A percentile compares a stretch with the other conserved stretches of the same genome.
Evolutionary conservation across 2,113 vertebrate genomes (phyloP).

Genomic region (Ophthalmolycus amberensis): DNA sequence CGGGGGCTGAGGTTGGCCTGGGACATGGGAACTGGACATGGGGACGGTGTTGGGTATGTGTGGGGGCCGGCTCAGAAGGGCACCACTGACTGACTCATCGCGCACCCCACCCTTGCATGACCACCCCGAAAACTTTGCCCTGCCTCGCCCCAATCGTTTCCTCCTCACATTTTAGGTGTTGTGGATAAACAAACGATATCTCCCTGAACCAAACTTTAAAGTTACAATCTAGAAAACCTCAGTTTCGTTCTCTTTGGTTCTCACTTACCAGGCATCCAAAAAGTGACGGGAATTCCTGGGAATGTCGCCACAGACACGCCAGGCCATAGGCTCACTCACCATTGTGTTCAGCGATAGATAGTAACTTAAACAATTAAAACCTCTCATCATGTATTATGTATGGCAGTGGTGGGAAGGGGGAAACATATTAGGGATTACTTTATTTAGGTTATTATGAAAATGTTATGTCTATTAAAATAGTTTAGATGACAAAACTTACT

Average conservation of each 20-base stretch:
- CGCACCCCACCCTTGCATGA: slow-evolving; percentile 46
- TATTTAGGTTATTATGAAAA: neutral
- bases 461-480: neutral
- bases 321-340: neutral
- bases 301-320: neutral
- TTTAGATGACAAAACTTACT: neutral
- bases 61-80: slow-evolving; percentile 42
- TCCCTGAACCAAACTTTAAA: neutral
- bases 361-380: neutral
- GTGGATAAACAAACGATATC: slow-evolving; percentile 8
- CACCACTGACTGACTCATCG: slow-evolving; percentile 47
- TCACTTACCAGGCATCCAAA: neutral
- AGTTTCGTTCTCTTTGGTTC: neutral
- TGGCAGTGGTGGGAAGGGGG: neutral
- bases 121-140: slow-evolving; percentile 43
- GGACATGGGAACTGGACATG: slow-evolving; percentile 50
- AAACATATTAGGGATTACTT: neutral
- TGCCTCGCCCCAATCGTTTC: slow-evolving; percentile 5
- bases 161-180: slow-evolving; percentile 16
- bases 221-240: neutral
- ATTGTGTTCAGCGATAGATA: neutral
- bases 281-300: neutral
- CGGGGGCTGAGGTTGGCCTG: slow-evolving; percentile 57
- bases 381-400: neutral
- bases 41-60: slow-evolving; percentile 14